Percentiles rank a stretch among this genome's conserved stretches.
These are phyloP conservation scores for Chromis chromis DNA, from an alignment of 2,797 vertebrate genomes.

Conservation along the genomic window DNA sequence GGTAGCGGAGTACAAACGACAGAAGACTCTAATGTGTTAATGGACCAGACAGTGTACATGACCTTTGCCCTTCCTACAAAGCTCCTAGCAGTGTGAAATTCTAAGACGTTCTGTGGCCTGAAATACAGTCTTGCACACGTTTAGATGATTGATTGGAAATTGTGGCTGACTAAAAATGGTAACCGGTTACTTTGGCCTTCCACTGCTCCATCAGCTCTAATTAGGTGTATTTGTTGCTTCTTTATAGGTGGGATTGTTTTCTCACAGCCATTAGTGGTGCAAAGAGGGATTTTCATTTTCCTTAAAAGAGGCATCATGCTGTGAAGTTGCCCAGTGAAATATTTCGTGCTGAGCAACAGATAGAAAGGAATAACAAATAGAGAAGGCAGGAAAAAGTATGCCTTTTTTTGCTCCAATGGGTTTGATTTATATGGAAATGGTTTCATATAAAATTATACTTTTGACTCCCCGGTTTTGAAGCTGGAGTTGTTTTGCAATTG, in stretches of 20 bases:
- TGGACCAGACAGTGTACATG: not conserved
- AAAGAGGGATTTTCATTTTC: slow-evolving; percentile 43
- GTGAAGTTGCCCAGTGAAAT: slow-evolving; percentile 48
- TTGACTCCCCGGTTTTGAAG: slow-evolving; percentile 14
- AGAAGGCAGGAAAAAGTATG: not conserved
- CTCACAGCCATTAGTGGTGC: slow-evolving; percentile 29
- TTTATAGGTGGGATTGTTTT: slow-evolving; percentile 36
- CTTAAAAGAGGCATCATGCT: slow-evolving; percentile 48
- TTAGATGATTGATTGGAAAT: slow-evolving; percentile 8
- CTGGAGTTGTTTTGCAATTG: slow-evolving; percentile 7
- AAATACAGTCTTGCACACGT: not conserved
- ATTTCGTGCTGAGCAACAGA: slow-evolving; percentile 23
- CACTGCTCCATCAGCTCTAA: slow-evolving; percentile 9
- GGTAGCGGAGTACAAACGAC: not conserved
- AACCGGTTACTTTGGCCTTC: not conserved
- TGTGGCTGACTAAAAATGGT: not conserved
- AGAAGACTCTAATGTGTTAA: not conserved
- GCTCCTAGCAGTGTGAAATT: not conserved
- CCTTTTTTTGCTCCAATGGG: slow-evolving; percentile 7
- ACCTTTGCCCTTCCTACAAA: not conserved
- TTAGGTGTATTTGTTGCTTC: slow-evolving; percentile 32
- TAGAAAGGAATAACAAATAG: slow-evolving; percentile 4
- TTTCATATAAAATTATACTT: slow-evolving; percentile 26
- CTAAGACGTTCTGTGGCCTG: not conserved
- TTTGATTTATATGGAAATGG: slow-evolving; percentile 52